Conservation (phyloP, 2,113 vertebrate species). For the Castor canadensis region DNA sequence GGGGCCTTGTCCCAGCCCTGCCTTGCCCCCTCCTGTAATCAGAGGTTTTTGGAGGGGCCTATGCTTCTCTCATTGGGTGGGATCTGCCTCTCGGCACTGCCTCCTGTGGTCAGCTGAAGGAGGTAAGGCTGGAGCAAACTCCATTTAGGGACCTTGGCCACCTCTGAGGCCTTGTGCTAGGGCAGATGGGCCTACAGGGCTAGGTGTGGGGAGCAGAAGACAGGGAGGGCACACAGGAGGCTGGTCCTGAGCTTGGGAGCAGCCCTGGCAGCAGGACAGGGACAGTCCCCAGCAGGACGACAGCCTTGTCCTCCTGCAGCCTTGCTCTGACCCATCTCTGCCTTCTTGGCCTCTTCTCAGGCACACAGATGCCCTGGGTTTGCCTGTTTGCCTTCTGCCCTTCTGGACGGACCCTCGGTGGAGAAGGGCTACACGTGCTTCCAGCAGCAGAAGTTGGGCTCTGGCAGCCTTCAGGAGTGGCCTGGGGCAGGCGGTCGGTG, state of each 20-base stretch:
- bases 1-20: background rate
- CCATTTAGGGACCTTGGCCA: background rate
- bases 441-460: background rate
- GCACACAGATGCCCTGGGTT: background rate
- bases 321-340: no score
- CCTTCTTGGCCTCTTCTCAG: background rate
- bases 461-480: background rate
- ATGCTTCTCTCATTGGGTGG: background rate
- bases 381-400: background rate
- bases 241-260: background rate
- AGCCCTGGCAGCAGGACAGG: background rate
- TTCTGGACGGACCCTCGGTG: background rate
- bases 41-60: background rate
- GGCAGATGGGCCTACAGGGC: background rate
- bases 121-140: background rate
- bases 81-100: background rate
- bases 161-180: background rate
- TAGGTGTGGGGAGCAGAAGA: background rate
- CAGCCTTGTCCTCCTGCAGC: accelerated
- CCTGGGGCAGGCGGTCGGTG: background rate
- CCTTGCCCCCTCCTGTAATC: background rate
- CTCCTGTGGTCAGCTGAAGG: background rate
- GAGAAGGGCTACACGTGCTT: background rate
- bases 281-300: background rate
- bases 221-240: background rate